Evolutionary conservation across 1,140 invertebrate species (phyloP), one percentile per base, ranked within the genome.

Genomic region (Orius laevigatus): DNA sequence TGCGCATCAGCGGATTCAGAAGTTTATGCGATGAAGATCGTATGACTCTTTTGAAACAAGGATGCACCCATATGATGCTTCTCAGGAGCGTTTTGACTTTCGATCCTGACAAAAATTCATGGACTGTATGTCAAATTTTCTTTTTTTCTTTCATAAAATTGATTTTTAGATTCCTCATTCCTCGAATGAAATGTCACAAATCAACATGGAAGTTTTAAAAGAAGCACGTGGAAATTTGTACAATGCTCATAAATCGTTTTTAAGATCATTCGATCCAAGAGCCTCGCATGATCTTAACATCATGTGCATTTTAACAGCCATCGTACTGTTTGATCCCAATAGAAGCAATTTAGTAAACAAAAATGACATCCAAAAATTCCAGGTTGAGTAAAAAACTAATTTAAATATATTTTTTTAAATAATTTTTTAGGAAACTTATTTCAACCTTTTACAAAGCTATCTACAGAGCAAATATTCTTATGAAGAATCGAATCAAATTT

Each of bases 11-110:
- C 55, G 81, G 78, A 16, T 93, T 90, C 61, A 86, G 82, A 62
- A 86, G 79, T 58, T 82, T 91, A 76, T 91, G 84, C 58, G 83
- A 90, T 59, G 84, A 87, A 57, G 87, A 91, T 67, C 88, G 92
- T 67, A 76, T 93, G 39, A 84, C 86, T 12, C 64, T 93, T 10
- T 63, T 93, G 0, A 93, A 95, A 66, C 86, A 86, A 8, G 79
- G 81, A 0, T 88, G 84, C 52, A 88, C 84, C 46, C 86, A 94
- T 67, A 86, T 95, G 74, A 84, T 94, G 81, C 82, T 93, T 31
- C 68, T 94, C 14, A 70, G 87, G 20, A 87, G 87, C 51, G 84
- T 82, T 0, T 81, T 89, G 67, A 84, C 79, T 35, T 94, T 89
- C 60, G 87, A 94, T 62, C 73, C 77, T 6, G 81, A 84, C 54